Conservation (phyloP, 1,140 invertebrate genomes). For the Archivesica marissinica region DNA sequence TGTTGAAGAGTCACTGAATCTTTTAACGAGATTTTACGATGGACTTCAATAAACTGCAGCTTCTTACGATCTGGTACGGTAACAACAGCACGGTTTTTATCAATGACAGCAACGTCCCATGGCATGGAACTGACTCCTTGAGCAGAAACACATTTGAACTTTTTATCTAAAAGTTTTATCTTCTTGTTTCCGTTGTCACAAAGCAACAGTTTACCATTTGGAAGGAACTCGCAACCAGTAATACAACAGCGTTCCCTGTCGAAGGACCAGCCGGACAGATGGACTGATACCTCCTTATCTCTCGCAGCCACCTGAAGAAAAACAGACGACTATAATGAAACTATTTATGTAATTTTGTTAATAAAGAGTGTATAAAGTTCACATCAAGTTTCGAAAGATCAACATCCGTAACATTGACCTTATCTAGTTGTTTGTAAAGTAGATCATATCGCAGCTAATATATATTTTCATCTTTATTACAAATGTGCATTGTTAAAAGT, state of each 20-base stretch:
- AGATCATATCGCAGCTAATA: no score
- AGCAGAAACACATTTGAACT: conserved; percentile 52
- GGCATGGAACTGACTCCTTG: conserved; percentile 16
- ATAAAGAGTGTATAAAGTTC: no score
- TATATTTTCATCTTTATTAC: no score
- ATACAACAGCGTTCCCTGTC: conserved; percentile 53
- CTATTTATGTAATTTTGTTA: no score
- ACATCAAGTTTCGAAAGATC: no score
- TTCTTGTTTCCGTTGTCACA: conserved; percentile 60
- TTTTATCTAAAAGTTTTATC: conserved; percentile 47
- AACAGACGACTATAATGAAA: neutral
- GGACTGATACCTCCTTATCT: conserved; percentile 43
- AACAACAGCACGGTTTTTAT: conserved; percentile 15
- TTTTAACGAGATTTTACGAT: conserved; percentile 27
- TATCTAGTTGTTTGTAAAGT: no score
- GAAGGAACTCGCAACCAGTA: conserved; percentile 55
- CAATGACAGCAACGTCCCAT: conserved; percentile 52
- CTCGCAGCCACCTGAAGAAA: conserved; percentile 7
- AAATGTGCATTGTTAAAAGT: no score
- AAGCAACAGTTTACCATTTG: conserved; percentile 40
- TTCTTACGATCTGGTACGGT: conserved; percentile 51
- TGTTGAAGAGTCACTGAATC: conserved; percentile 20
- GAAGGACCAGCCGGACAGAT: conserved; percentile 48
- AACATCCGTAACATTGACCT: no score
- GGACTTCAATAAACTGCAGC: conserved; percentile 20